Base-by-base conservation (phyloP, 2,888 invertebrate species). In the Salpingus planirostris region DNA sequence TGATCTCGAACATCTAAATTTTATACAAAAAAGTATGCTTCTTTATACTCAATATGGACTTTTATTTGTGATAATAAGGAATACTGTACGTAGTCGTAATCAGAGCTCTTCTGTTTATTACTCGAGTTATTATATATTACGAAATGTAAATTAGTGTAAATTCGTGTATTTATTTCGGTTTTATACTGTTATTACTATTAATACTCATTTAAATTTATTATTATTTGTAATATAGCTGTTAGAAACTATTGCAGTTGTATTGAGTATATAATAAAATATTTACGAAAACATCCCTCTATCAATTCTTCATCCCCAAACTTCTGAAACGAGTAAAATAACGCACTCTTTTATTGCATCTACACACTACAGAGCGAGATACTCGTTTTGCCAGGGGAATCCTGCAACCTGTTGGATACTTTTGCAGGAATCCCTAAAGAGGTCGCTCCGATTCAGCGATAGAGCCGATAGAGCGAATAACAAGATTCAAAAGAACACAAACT, bases 171-270 rank as follows among this genome's bases (percentile, higher is more conserved):
- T 60, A 60, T 60, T 61, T 59, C 43, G 33, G 49, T 54, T 59
- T 59, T 55, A 46, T 49, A 52, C 49, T 54, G 54, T 54, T 53
- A 50, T 36, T 31, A 41, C 24, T 31, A 38, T 40, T 41, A 41
- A 24, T 42, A 27, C 34, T 49, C 45, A 46, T 50, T 51, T 49
- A 44, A 52, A 54, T 54, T 57, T 49, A n/a, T n/a, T n/a, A n/a
- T n/a, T n/a, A 51, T 60, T 62, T 64, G 62, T 62, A 62, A 57
- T 44, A 62, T 62, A 63, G 59, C 60, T 60, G 62, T 64, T 64
- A 61, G 61, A 59, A 46, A 54, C 44, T 57, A 57, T 57, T 58
- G 54, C 58, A 59, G 60, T 62, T 62, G 60, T 60, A 59, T 54
- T 55, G 50, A 57, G 48, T 53, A 51, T 54, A 57, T 56, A 46